These are phyloP conservation scores for Danaus plexippus DNA, from an alignment of 1,140 invertebrate genomes.

Conservation along the genomic window DNA sequence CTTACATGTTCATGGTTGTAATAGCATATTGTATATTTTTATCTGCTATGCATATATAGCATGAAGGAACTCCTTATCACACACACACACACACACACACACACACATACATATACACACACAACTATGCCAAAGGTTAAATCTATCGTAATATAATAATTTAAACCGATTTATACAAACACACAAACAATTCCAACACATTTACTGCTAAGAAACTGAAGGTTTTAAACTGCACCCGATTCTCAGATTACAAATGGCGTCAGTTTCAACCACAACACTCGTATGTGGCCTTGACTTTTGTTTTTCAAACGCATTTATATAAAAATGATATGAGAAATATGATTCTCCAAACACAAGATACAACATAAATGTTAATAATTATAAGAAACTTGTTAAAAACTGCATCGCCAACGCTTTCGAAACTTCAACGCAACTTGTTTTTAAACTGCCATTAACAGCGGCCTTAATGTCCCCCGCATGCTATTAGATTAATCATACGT, in stretches of 20 bases:
- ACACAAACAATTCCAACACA: too few species aligned
- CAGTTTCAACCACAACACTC: conserved; percentile 9
- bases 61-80: too few species aligned
- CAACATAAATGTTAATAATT: conserved; percentile 25
- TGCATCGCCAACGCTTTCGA: conserved; percentile 46
- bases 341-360: conserved; percentile 8
- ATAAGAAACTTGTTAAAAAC: conserved; percentile 44
- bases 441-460: conserved; percentile 20
- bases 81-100: too few species aligned
- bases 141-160: too few species aligned
- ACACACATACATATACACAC: too few species aligned
- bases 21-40: too few species aligned
- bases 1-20: too few species aligned
- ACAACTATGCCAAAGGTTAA: too few species aligned
- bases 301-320: neutral
- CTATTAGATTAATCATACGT: neutral
- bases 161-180: too few species aligned
- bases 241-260: conserved; percentile 13
- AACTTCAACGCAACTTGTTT: conserved; percentile 36
- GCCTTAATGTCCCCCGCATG: conserved; percentile 14
- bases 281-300: conserved; percentile 10
- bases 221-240: conserved; percentile 8
- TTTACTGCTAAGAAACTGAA: too few species aligned
- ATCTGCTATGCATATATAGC: neutral
- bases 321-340: neutral